Evolutionary conservation across 2,888 invertebrate species (phyloP), one percentile per base, ranked within the genome.

Genomic region (Calameuta filiformis): DNA sequence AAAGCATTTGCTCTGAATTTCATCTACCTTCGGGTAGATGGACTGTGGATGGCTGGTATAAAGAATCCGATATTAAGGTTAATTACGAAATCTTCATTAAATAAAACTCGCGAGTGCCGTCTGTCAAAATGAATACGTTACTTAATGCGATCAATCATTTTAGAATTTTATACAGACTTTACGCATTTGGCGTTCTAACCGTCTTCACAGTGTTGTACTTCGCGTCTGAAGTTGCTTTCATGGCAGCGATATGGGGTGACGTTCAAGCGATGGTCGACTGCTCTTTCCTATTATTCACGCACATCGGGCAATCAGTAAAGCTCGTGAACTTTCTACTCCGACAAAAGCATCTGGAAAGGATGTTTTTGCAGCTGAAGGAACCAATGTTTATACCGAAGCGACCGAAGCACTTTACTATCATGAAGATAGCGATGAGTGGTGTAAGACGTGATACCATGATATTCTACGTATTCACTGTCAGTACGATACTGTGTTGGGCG

Each of bases 161-260:
- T 40, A 40, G 40, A 40, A 40, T 40, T 15, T 40, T 40, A 40
- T 40, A 40, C 40, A 40, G 15, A 40, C 0, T 40, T 40, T 40
- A 40, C 40, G 15, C 40, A 0, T 40, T 40, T 40, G 40, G 40
- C 15, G 40, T 40, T 15, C 40, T 40, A 40, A 15, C 40, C 15
- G 40, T 37, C n/a, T 15, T 77, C 69, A 37, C 77, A 12, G 12
- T 75, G 33, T 2, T 37, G 9, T 77, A 75, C 40, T 77, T 69
- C 40, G 30, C 30, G 15, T 40, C 75, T 35, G 93, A 94, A 89
- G 85, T 92, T 0, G 90, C 93, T 4, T 93, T 93, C 83, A 83
- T 94, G 75, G 90, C 89, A 77, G 83, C 91, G 40, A 92, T 93
- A 15, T 92, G 93, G 35, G 87, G 85, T 12, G 83, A 90, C 80